Evolutionary conservation across 2,888 invertebrate species (phyloP).

Genomic region (Watsonalla binaria): DNA sequence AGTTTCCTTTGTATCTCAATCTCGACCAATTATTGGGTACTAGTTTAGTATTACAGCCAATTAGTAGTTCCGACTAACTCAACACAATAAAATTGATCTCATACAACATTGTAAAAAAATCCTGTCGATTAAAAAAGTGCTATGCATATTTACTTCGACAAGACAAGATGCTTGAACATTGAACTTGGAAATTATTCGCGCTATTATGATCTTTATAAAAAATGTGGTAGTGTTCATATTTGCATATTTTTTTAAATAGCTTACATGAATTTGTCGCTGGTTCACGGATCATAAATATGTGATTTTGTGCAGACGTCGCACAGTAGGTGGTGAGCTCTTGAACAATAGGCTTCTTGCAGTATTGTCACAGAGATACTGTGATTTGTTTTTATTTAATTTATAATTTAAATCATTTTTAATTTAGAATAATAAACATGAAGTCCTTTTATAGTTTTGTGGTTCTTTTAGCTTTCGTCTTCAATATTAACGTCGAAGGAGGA

Average conservation of each 20-base stretch:
- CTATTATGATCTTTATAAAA: not conserved
- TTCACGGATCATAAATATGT: slow-evolving; percentile 46
- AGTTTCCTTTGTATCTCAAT: too few relatives aligned
- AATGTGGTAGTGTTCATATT: not conserved
- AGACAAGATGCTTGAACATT: not conserved
- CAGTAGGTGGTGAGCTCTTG: slow-evolving; percentile 53
- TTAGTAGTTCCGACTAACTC: not conserved
- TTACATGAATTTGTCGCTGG: slow-evolving; percentile 8
- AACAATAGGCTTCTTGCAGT: slow-evolving; percentile 1
- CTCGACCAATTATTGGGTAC: too few relatives aligned
- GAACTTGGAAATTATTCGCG: not conserved
- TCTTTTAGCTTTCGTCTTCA: slow-evolving; percentile 29
- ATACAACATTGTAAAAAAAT: not conserved
- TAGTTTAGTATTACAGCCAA: not conserved
- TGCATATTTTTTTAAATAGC: not conserved
- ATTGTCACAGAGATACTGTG: not conserved
- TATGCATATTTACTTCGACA: not conserved
- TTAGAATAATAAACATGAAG: slow-evolving; percentile 38
- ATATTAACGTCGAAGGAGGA: slow-evolving; percentile 33
- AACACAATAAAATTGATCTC: not conserved
- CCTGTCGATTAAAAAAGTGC: not conserved
- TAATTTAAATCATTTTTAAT: slow-evolving; percentile 10
- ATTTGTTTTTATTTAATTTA: slow-evolving; percentile 1
- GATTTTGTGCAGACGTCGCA: slow-evolving; percentile 26
- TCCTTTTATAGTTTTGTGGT: slow-evolving; percentile 37